Conservation (phyloP, 2,113 vertebrate species). For the Spea multiplicata region DNA sequence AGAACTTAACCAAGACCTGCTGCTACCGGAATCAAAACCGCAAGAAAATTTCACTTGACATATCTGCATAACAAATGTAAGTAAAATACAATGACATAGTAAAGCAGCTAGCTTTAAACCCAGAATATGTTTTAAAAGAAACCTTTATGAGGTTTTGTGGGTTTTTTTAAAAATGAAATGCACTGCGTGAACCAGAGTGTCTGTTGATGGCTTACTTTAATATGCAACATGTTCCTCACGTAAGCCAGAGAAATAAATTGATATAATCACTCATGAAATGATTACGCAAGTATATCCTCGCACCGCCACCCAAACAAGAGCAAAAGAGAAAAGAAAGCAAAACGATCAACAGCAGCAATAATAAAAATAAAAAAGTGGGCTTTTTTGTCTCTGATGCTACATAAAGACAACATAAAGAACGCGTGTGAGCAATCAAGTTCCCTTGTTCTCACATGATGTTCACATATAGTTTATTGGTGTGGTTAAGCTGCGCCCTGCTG, state of each 20-base stretch:
- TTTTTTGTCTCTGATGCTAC: constrained; percentile 52
- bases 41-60: constrained; percentile 51
- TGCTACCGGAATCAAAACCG: constrained; percentile 54
- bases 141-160: not conserved
- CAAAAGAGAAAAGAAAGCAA: constrained; percentile 49
- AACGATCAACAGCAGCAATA: constrained; percentile 52
- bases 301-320: constrained; percentile 25
- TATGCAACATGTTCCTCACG: constrained; percentile 49
- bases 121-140: constrained; percentile 52
- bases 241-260: constrained; percentile 50
- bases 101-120: constrained; percentile 51
- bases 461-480: constrained; percentile 36
- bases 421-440: constrained; percentile 49
- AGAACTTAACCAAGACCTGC: not conserved
- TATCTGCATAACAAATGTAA: constrained; percentile 59
- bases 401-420: constrained; percentile 57
- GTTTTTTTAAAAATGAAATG: constrained; percentile 53
- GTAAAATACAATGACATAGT: constrained; percentile 55
- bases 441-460: constrained; percentile 28
- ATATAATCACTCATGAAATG: constrained; percentile 54
- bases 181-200: constrained; percentile 52
- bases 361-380: constrained; percentile 43
- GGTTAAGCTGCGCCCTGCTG: constrained; percentile 74
- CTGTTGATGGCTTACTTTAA: constrained; percentile 58
- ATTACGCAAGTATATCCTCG: constrained; percentile 49